Evolutionary conservation across 2,113 vertebrate species (phyloP), one percentile per base, ranked within the genome.

Genomic region (Motacilla tschutschensis): DNA sequence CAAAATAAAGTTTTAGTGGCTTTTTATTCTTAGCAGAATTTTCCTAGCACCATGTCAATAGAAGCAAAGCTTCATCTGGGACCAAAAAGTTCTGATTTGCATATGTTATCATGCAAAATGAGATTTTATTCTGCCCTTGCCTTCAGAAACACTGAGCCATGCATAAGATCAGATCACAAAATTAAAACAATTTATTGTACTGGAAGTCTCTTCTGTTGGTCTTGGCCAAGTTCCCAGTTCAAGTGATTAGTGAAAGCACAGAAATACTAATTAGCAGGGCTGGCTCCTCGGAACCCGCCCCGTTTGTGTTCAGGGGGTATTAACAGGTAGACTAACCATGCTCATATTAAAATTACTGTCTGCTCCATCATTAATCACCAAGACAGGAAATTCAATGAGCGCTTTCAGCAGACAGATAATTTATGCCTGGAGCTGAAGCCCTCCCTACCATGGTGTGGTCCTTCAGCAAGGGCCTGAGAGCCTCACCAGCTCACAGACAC

Each of bases 101-200:
- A 95, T 93, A 72, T 9, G 76, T 93, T 91, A 93, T 81, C 86
- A 91, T 72, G 84, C 46, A 87, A 90, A 82, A 93, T 58, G 64
- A 90, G 93, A 70, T 92, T 95, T 85, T 66, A 88, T 93, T 96
- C 93, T 94, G 95, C 91, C 92, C 75, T 38, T 92, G 85, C 93
- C 92, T 96, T 97, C 92, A 93, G 89, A 85, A 73, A 89, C 63
- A 89, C 90, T 29, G 91, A 79, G 90, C 92, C 92, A 65, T 77
- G 94, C 88, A 94, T 85, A 88, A 88, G 67, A 85, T 79, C 93
- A 94, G 92, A 93, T 33, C 48, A 83, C 25, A 88, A 71, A 90
- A 94, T 94, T 94, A 94, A 94, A 95, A 91, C 73, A 48, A 88
- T 93, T 91, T 91, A 94, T 93, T 93, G 77, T 94, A 97, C 95